Evolutionary conservation across 1,140 invertebrate genomes (phyloP).

Genomic region (Brachionus rotundiformis): DNA sequence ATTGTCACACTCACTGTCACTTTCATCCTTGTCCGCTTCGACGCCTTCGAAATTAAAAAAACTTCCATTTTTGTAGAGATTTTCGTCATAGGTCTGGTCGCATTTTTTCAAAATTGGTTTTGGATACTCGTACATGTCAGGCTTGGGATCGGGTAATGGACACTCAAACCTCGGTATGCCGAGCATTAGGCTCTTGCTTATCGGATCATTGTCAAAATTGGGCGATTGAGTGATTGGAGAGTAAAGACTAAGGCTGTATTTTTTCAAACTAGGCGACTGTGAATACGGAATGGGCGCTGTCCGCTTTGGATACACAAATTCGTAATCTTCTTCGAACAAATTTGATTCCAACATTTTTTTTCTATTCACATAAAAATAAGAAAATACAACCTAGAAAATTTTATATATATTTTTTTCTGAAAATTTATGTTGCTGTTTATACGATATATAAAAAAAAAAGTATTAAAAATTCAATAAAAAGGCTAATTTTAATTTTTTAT

Average conservation of each 20-base stretch:
- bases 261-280: slow-evolving; percentile 28
- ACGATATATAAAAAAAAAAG: neutral
- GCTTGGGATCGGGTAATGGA: neutral
- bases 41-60: slow-evolving; percentile 10
- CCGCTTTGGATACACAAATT: slow-evolving; percentile 7
- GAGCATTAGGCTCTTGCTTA: slow-evolving; percentile 28
- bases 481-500: slow-evolving; percentile 49
- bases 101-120: slow-evolving; percentile 25
- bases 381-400: slow-evolving; percentile 39
- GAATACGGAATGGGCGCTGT: slow-evolving; percentile 31
- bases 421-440: slow-evolving; percentile 39
- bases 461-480: slow-evolving; percentile 16
- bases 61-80: slow-evolving; percentile 24
- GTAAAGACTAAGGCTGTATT: slow-evolving; percentile 23
- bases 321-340: neutral
- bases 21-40: slow-evolving; percentile 7
- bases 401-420: slow-evolving; percentile 2
- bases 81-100: slow-evolving; percentile 26
- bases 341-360: slow-evolving; percentile 31
- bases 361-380: neutral
- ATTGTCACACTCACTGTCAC: neutral
- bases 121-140: slow-evolving; percentile 17
- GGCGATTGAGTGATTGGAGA: slow-evolving; percentile 1
- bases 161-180: slow-evolving; percentile 21
- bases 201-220: slow-evolving; percentile 5